Evolutionary conservation across 2,113 vertebrate species (phyloP), one percentile per base, ranked within the genome.

Genomic region (Corythornis madagascariensis): DNA sequence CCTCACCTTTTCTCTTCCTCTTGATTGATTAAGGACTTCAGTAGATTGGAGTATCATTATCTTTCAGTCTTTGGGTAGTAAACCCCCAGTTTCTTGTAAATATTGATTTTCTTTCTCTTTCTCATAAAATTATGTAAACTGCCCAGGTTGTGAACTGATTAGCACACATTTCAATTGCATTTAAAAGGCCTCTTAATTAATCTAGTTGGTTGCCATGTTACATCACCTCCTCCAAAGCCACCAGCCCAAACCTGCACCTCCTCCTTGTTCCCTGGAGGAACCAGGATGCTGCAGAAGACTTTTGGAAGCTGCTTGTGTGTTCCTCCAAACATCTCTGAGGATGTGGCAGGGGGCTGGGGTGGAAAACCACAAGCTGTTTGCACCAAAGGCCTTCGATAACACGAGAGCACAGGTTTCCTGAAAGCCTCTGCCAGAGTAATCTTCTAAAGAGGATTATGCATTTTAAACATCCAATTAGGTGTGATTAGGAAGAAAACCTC

Each of bases 381-480:
- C 0, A 0, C 67, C 79, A 73, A 60, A 86, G 65, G 40, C 33
- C 43, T 88, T 60, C 3, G 8, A 71, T 65, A 83, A 74, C 10
- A 6, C 56, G 71, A 22, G 43, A 75, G 26, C 61, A 33, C 1
- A 2, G 26, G 15, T 71, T 80, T 89, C 75, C 76, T 74, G 83
- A 67, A 91, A 93, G 73, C 72, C 60, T 88, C 52, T 75, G 76
- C 61, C 88, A 24, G 56, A 91, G 43, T 64, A 90, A 90, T 81
- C 79, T 93, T 83, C 65, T 81, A 56, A 91, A 92, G 80, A 90
- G 90, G 88, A 95, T 96, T 95, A 95, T 75, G 24, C 24, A 18
- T 96, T 96, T 91, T 93, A 88, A 93, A 95, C 52, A 92, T 61
- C 52, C 73, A 95, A 71, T 95, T 96, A 95, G 69, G 65, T 53